A percentile compares a stretch with the other conserved stretches of the same genome.
Conservation (phyloP, 2,797 vertebrate genomes). For the Odontamblyopus rebecca region DNA sequence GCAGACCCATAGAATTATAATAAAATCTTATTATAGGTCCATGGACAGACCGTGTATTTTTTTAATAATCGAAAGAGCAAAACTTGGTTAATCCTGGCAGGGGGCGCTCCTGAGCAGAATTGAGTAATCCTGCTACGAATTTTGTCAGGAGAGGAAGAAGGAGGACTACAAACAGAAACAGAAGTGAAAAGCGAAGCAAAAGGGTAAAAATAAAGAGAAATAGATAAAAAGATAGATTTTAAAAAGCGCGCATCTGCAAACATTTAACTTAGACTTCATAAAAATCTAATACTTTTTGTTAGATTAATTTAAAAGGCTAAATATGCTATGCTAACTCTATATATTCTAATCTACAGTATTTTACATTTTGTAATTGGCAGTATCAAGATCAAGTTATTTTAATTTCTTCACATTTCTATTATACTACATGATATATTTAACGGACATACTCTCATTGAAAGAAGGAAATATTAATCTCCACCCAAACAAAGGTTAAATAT, state of each 20-base stretch:
- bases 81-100: neutral
- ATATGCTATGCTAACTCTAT: neutral
- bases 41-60: too few relatives aligned
- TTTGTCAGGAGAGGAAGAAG: neutral
- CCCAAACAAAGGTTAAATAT: neutral
- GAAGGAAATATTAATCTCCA: neutral
- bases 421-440: neutral
- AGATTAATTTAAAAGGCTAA: neutral
- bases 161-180: neutral
- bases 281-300: neutral
- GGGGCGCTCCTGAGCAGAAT: slow-evolving; percentile 3
- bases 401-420: neutral
- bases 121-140: neutral
- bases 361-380: neutral
- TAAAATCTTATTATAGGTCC: too few relatives aligned
- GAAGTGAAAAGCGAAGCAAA: neutral
- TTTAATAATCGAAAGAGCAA: neutral
- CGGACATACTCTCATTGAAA: neutral
- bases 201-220: neutral
- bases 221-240: neutral
- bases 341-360: neutral
- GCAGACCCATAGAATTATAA: too few relatives aligned
- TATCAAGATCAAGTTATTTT: neutral
- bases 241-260: neutral
- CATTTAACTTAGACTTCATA: neutral